Percentiles rank a stretch among this genome's conserved stretches.
Evolutionary conservation across 2,888 invertebrate species (phyloP).

Genomic region (Creontiades dilutus): DNA sequence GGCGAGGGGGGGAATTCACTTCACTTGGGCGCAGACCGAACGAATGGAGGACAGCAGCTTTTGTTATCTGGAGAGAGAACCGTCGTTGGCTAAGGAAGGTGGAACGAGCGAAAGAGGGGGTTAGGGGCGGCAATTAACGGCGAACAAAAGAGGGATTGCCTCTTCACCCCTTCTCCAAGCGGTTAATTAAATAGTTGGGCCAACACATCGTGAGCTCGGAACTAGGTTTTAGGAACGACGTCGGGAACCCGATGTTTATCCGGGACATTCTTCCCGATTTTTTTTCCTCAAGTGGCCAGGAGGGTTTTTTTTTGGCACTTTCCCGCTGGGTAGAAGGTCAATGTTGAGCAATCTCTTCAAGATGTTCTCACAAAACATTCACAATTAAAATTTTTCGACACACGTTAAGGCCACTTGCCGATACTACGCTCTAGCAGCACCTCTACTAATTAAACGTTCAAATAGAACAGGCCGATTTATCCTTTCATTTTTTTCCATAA

Average conservation of each 20-base stretch:
- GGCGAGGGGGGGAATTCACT: not conserved
- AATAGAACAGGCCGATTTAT: too few species aligned
- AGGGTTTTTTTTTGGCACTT: too few species aligned
- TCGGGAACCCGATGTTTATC: not conserved
- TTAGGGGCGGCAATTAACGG: not conserved
- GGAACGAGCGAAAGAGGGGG: not conserved
- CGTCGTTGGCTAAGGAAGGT: not conserved
- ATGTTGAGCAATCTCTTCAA: too few species aligned
- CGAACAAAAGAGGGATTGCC: conserved; percentile 10
- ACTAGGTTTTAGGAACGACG: not conserved
- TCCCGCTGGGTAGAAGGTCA: too few species aligned
- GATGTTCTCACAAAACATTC: too few species aligned
- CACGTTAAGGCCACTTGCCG: too few species aligned
- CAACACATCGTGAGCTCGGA: conserved; percentile 2
- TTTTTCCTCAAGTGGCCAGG: too few species aligned
- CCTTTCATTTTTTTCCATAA: too few species aligned
- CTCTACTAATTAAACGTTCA: too few species aligned
- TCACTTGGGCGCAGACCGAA: too few species aligned
- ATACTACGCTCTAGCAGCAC: too few species aligned
- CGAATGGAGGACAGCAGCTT: not conserved
- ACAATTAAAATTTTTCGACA: too few species aligned
- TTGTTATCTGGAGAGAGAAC: not conserved
- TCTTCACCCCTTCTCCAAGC: not conserved
- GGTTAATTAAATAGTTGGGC: conserved; percentile 34
- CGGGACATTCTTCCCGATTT: not conserved